These are phyloP conservation scores for Clinocottus analis DNA, from an alignment of 2,113 vertebrate species.

Conservation along the genomic window DNA sequence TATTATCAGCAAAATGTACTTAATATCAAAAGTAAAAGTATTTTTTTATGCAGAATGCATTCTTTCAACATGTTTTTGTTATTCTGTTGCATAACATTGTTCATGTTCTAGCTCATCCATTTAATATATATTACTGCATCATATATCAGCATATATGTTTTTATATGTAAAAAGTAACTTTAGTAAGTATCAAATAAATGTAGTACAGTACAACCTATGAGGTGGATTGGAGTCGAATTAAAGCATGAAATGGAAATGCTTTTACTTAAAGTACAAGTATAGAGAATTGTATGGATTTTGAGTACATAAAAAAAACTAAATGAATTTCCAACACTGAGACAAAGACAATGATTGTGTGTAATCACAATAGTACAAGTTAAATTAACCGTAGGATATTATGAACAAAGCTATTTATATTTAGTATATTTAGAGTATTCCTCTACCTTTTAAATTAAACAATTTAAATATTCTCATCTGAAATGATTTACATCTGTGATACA, in stretches of 20 bases:
- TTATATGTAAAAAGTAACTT: neutral
- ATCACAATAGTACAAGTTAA: neutral
- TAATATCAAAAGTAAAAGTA: neutral
- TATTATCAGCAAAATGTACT: neutral
- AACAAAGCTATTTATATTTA: neutral
- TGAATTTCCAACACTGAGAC: neutral
- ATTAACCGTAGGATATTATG: neutral
- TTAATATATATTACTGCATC: neutral
- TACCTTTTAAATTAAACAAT: neutral
- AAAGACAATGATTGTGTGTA: neutral
- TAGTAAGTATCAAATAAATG: neutral
- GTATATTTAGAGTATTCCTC: no score
- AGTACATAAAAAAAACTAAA: neutral
- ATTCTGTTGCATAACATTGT: neutral
- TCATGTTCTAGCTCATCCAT: neutral
- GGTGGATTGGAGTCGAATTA: neutral
- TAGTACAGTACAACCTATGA: neutral
- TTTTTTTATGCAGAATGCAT: neutral
- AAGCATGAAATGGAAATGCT: neutral
- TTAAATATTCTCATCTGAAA: neutral
- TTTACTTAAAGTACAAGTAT: neutral
- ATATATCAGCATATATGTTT: neutral
- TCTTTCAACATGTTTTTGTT: neutral
- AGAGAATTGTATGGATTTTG: neutral
- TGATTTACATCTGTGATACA: neutral